Evolutionary conservation across 2,888 invertebrate species (phyloP).

Genomic region (Stenchaetothrips biformis): DNA sequence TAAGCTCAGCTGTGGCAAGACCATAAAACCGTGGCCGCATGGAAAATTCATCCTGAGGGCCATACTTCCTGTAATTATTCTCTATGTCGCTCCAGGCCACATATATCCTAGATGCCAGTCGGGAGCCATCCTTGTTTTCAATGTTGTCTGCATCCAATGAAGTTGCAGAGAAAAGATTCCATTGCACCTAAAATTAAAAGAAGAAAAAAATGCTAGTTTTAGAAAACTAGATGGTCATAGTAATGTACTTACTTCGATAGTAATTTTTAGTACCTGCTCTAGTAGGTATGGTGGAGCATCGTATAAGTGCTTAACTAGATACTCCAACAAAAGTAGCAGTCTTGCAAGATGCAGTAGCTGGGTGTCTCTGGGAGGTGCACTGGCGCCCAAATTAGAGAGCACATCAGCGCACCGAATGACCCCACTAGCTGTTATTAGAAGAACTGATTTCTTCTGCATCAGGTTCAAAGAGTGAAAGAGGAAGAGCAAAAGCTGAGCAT

Average conservation of each 20-base stretch:
- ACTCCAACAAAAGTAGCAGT: slow-evolving; percentile 81
- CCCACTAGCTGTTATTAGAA: slow-evolving; percentile 75
- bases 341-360: slow-evolving; percentile 80
- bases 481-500: slow-evolving; percentile 87
- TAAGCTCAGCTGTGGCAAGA: slow-evolving; percentile 70
- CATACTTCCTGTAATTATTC: slow-evolving; percentile 62
- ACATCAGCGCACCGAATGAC: slow-evolving; percentile 64
- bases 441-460: slow-evolving; percentile 93
- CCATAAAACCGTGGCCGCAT: slow-evolving; percentile 91
- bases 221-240: not conserved
- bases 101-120: slow-evolving; percentile 57
- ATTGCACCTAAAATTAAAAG: slow-evolving; percentile 56
- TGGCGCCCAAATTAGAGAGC: slow-evolving; percentile 33
- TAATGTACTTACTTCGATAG: not conserved
- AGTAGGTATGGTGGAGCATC: slow-evolving; percentile 82
- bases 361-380: slow-evolving; percentile 52
- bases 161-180: slow-evolving; percentile 69
- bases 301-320: slow-evolving; percentile 91
- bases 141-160: slow-evolving; percentile 56
- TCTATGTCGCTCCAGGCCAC: slow-evolving; percentile 72
- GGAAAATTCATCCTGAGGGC: slow-evolving; percentile 57
- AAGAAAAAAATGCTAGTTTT: slow-evolving; percentile 2
- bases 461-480: slow-evolving; percentile 90
- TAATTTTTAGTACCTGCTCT: slow-evolving; percentile 62
- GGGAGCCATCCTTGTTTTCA: slow-evolving; percentile 51